phyloP scores from a whole-genome alignment of 2,888 invertebrate species.

The Morinoia aosen region DNA sequence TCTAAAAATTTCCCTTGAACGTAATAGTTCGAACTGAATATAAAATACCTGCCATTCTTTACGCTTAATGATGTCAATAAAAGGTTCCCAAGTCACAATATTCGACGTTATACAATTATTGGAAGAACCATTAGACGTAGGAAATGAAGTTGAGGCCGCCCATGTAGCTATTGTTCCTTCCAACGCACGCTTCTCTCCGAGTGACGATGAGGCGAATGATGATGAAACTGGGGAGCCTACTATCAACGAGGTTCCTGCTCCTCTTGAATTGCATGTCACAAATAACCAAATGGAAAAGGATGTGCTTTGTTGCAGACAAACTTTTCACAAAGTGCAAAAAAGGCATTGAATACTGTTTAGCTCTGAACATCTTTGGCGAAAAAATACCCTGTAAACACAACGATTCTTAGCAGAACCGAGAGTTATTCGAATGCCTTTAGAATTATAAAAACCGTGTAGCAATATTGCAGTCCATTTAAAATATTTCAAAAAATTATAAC shows the following conservation, averaged over 20 bases:
- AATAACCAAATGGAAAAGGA: background rate
- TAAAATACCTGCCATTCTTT: background rate
- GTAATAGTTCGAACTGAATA: background rate
- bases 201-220: background rate
- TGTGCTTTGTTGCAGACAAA: background rate
- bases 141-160: background rate
- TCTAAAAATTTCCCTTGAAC: background rate
- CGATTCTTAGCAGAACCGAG: too few species aligned
- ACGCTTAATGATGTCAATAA: background rate
- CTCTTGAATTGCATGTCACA: background rate
- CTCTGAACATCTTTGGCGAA: too few species aligned
- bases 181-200: background rate
- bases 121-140: background rate
- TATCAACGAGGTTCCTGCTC: background rate
- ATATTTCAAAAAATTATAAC: too few species aligned
- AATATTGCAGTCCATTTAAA: too few species aligned
- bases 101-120: background rate
- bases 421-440: too few species aligned
- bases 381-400: too few species aligned
- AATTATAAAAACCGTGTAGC: too few species aligned
- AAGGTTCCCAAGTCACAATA: background rate
- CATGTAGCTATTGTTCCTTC: background rate
- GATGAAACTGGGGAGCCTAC: too few species aligned
- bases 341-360: too few species aligned
- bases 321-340: too few species aligned